phyloP scores from a whole-genome alignment of 2,113 vertebrate genomes.

The Dunckerocampus dactyliophorus region DNA sequence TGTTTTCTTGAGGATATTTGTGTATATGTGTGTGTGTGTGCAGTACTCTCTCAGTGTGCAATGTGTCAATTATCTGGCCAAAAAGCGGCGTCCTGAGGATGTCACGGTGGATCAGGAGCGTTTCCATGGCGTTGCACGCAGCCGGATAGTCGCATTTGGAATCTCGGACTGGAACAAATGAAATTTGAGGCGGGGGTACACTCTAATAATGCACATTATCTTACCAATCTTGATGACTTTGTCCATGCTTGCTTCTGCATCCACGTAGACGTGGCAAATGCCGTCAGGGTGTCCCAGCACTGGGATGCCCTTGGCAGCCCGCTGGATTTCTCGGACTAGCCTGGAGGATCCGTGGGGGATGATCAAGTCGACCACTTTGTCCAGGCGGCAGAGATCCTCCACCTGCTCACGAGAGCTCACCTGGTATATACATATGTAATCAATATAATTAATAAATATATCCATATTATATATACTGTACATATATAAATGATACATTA shows the following conservation, averaged over 20 bases:
- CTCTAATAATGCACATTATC: neutral
- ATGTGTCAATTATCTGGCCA: slow-evolving; percentile 95
- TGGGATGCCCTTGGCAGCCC: slow-evolving; percentile 87
- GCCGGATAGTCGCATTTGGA: slow-evolving; percentile 98
- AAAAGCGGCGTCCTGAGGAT: slow-evolving; percentile 87
- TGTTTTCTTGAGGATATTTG: neutral
- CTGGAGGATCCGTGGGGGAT: slow-evolving; percentile 93
- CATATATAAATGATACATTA: too few relatives aligned
- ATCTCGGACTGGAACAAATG: slow-evolving; percentile 81
- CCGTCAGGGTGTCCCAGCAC: slow-evolving; percentile 97
- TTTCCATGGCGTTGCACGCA: slow-evolving; percentile 96
- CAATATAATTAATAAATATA: neutral
- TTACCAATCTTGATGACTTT: slow-evolving; percentile 89
- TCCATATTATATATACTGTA: too few relatives aligned
- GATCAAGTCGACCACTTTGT: slow-evolving; percentile 93
- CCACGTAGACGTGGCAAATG: slow-evolving; percentile 92
- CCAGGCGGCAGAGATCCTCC: slow-evolving; percentile 89
- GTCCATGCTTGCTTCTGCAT: slow-evolving; percentile 84
- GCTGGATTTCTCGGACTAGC: slow-evolving; percentile 88
- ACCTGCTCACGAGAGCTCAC: slow-evolving; percentile 95
- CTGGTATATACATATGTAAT: slow-evolving; percentile 53
- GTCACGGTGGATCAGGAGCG: slow-evolving; percentile 89
- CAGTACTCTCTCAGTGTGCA: slow-evolving; percentile 84
- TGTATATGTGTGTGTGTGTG: neutral
- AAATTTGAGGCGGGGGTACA: too few relatives aligned